These are phyloP conservation scores for Eupeodes latifasciatus DNA, from an alignment of 2,888 invertebrate genomes.

Conservation along the genomic window DNA sequence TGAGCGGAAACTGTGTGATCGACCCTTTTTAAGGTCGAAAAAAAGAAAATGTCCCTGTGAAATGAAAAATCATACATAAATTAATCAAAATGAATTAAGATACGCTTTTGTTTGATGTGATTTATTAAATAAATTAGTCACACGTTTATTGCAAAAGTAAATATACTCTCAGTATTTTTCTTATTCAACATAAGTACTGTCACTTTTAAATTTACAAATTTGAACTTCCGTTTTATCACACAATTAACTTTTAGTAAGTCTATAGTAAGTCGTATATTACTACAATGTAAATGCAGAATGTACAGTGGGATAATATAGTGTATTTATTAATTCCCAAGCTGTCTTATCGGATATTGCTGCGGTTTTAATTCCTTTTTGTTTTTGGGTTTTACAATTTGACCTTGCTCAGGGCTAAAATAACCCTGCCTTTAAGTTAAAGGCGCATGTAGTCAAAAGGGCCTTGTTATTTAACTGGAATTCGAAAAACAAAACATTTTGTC, in stretches of 20 bases:
- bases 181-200: too few relatives aligned
- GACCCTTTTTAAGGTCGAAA: too few relatives aligned
- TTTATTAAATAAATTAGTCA: too few relatives aligned
- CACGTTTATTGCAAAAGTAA: too few relatives aligned
- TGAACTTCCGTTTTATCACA: not conserved
- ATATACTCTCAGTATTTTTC: too few relatives aligned
- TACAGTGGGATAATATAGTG: not conserved
- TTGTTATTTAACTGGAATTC: too few relatives aligned
- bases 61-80: too few relatives aligned
- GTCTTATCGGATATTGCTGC: slow-evolving; percentile 7
- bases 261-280: too few relatives aligned
- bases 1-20: not conserved
- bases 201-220: not conserved
- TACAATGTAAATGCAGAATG: too few relatives aligned
- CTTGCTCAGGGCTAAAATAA: not conserved
- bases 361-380: slow-evolving; percentile 6
- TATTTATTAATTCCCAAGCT: slow-evolving; percentile 6
- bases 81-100: too few relatives aligned
- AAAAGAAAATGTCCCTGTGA: too few relatives aligned
- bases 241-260: not conserved
- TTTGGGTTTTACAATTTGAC: not conserved
- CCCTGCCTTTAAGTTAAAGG: not conserved
- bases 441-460: not conserved
- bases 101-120: not conserved
- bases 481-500: too few relatives aligned